A percentile compares a stretch with the other conserved stretches of the same genome.
Evolutionary conservation across 2,888 invertebrate species (phyloP).

Genomic region (Amblyjoppa fuscipennis): DNA sequence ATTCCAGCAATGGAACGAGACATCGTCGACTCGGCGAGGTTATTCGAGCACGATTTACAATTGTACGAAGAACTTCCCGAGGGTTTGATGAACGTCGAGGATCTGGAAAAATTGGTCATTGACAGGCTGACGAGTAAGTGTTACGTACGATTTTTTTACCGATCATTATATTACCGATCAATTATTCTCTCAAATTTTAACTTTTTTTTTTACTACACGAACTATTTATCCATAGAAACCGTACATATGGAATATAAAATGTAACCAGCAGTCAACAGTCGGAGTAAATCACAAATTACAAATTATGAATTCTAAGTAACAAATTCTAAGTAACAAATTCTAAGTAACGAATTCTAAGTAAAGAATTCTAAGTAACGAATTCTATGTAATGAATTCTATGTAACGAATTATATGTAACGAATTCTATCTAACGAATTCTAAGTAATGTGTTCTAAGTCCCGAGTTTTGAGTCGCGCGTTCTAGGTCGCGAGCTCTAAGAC

Average conservation of each 20-base stretch:
- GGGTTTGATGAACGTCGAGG: constrained; percentile 90
- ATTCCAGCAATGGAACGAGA: background rate
- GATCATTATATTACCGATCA: background rate
- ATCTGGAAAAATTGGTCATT: constrained; percentile 94
- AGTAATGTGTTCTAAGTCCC: too few relatives aligned
- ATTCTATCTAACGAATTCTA: too few relatives aligned
- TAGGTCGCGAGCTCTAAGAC: background rate
- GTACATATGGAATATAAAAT: background rate
- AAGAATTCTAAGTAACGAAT: background rate
- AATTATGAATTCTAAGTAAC: background rate
- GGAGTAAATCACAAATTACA: background rate
- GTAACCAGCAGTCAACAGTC: background rate
- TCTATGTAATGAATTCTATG: constrained; percentile 46
- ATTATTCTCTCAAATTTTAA: background rate
- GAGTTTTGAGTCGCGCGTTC: background rate
- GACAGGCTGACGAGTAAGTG: constrained; percentile 84
- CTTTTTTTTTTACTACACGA: background rate
- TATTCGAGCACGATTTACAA: constrained; percentile 89
- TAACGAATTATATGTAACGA: too few relatives aligned
- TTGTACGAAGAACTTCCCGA: constrained; percentile 92
- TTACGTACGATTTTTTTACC: background rate
- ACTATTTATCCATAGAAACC: background rate
- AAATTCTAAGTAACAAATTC: background rate
- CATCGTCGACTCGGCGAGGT: constrained; percentile 77
- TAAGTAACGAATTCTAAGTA: background rate